phyloP scores from a whole-genome alignment of 2,888 invertebrate species.

The Phaedon cochleariae region DNA sequence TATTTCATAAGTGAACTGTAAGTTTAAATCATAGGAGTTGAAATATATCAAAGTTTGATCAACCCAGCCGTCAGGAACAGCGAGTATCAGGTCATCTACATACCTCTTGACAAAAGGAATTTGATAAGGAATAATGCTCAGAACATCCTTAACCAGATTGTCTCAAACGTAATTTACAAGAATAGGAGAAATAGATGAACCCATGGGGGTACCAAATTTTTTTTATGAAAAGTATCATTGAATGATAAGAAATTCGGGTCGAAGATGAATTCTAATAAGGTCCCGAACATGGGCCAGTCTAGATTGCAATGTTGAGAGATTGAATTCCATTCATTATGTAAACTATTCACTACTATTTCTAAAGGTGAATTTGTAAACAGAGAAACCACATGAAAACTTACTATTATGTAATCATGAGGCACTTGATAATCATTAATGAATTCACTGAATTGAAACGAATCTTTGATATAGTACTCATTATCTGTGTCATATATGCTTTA shows the following conservation, averaged over 20 bases:
- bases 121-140: too few relatives aligned
- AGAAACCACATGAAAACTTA: too few relatives aligned
- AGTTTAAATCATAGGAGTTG: neutral
- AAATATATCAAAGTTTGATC: too few relatives aligned
- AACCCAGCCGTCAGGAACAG: too few relatives aligned
- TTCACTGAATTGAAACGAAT: too few relatives aligned
- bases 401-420: too few relatives aligned
- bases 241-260: too few relatives aligned
- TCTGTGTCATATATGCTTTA: neutral
- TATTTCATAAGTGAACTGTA: neutral
- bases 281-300: neutral
- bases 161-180: neutral
- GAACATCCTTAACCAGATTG: neutral
- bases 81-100: neutral
- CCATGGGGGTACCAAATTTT: slow-evolving; percentile 6
- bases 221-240: neutral
- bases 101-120: neutral
- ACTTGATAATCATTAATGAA: too few relatives aligned
- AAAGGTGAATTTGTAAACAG: slow-evolving; percentile 4
- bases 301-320: neutral
- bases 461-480: neutral
- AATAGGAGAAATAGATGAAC: too few relatives aligned
- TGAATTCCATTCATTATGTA: neutral
- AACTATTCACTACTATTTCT: neutral
- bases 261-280: too few relatives aligned